phyloP scores from a whole-genome alignment of 2,888 invertebrate species.

The Ashinkailepas kermadecensis region DNA sequence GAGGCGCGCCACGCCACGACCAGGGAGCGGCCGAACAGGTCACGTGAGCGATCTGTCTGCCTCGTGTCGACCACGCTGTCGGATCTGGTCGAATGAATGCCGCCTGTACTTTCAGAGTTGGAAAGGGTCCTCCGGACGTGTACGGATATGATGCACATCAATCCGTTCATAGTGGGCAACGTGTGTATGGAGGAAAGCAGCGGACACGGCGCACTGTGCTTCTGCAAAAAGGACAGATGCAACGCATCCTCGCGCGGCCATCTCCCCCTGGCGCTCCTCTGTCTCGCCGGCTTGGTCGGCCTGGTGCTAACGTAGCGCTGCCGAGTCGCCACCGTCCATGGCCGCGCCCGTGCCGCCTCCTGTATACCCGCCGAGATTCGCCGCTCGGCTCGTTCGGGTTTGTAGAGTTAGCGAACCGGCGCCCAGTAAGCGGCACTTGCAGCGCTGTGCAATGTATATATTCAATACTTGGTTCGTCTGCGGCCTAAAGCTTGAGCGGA shows the following conservation, averaged over 20 bases:
- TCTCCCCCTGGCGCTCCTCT: background rate
- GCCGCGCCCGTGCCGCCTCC: no score
- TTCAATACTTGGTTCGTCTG: background rate
- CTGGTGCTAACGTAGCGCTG: background rate
- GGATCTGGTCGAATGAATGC: slow-evolving; percentile 8
- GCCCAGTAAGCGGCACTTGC: background rate
- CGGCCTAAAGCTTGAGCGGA: background rate
- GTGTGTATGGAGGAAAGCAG: slow-evolving; percentile 98
- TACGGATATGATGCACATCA: slow-evolving; percentile 86
- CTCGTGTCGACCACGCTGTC: background rate
- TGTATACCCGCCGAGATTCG: background rate
- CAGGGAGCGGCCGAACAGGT: background rate
- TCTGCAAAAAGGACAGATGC: slow-evolving; percentile 96
- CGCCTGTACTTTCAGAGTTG: slow-evolving; percentile 55
- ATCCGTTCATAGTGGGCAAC: slow-evolving; percentile 95
- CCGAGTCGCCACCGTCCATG: no score
- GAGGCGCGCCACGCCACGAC: background rate
- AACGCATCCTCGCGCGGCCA: slow-evolving; percentile 49
- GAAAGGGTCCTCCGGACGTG: slow-evolving; percentile 85
- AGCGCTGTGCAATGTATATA: background rate
- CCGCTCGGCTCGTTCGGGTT: background rate
- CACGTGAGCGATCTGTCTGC: background rate
- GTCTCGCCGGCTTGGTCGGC: background rate
- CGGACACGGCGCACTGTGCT: slow-evolving; percentile 95
- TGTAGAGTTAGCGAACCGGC: background rate